Evolutionary conservation across 2,113 vertebrate genomes (phyloP).

Genomic region (Aramus guarauna): DNA sequence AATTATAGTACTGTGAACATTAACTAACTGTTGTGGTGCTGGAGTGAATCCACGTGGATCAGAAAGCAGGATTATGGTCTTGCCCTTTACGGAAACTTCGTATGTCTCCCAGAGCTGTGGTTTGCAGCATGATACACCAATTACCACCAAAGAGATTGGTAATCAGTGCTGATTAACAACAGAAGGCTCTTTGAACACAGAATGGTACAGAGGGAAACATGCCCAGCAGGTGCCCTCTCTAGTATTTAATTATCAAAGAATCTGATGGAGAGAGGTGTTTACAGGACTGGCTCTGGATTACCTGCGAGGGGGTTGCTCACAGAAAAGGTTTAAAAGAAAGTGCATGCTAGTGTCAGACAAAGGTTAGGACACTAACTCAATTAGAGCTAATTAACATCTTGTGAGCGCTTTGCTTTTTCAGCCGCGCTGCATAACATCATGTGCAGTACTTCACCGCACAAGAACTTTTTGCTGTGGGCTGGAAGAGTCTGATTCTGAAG

Average conservation of each 20-base stretch:
- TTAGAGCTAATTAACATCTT: constrained; percentile 59
- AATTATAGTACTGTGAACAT: background rate
- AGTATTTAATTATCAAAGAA: constrained; percentile 10
- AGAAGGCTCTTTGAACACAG: constrained; percentile 37
- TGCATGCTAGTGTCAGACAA: background rate
- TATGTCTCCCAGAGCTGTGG: background rate
- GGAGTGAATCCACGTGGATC: background rate
- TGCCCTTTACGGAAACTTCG: background rate
- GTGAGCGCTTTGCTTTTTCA: constrained; percentile 37
- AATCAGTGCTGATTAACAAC: constrained; percentile 68
- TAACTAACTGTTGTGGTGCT: background rate
- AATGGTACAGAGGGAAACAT: background rate
- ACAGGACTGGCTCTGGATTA: background rate
- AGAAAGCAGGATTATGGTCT: background rate
- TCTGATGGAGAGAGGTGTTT: background rate
- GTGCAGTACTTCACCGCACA: background rate
- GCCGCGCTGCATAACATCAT: background rate
- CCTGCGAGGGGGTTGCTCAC: background rate
- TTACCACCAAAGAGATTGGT: constrained; percentile 55
- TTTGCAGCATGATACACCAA: background rate
- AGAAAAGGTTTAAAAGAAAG: background rate
- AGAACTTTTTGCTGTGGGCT: constrained; percentile 19
- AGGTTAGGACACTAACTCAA: constrained; percentile 43
- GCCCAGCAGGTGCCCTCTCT: constrained; percentile 54
- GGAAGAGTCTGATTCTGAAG: constrained; percentile 1